phyloP scores from a whole-genome alignment of 23 tunicate genomes.

The Halocynthia aurantium region DNA sequence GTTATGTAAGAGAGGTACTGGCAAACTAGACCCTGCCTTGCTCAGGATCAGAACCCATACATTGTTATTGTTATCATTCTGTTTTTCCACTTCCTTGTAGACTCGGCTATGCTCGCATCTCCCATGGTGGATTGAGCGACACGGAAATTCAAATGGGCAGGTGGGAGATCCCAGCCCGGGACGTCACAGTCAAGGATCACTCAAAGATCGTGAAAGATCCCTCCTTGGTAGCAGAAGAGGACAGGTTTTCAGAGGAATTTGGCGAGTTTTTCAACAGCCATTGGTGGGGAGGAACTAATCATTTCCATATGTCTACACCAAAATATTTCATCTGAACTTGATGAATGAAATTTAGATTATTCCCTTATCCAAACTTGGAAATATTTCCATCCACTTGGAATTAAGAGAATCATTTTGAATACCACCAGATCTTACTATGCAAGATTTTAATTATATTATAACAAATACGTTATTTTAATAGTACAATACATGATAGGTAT shows the following conservation, averaged over 20 bases:
- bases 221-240: slow-evolving; percentile 9
- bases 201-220: background rate
- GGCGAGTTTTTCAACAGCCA: slow-evolving; percentile 25
- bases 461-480: too few species aligned
- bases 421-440: too few species aligned
- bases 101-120: slow-evolving; percentile 56
- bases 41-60: too few species aligned
- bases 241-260: slow-evolving; percentile 18
- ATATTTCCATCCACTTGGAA: too few species aligned
- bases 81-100: background rate
- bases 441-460: too few species aligned
- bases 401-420: too few species aligned
- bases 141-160: slow-evolving; percentile 62
- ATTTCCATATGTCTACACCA: slow-evolving; percentile 57
- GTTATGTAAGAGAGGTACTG: too few species aligned
- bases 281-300: slow-evolving; percentile 26
- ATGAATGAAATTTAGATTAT: too few species aligned
- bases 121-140: slow-evolving; percentile 63
- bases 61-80: too few species aligned
- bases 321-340: slow-evolving; percentile 34
- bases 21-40: too few species aligned
- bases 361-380: too few species aligned
- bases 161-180: slow-evolving; percentile 26
- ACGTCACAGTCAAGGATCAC: slow-evolving; percentile 4
- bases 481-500: too few species aligned